Base-by-base conservation (phyloP, 1,140 invertebrate species). In the Venustaconcha ellipsiformis region DNA sequence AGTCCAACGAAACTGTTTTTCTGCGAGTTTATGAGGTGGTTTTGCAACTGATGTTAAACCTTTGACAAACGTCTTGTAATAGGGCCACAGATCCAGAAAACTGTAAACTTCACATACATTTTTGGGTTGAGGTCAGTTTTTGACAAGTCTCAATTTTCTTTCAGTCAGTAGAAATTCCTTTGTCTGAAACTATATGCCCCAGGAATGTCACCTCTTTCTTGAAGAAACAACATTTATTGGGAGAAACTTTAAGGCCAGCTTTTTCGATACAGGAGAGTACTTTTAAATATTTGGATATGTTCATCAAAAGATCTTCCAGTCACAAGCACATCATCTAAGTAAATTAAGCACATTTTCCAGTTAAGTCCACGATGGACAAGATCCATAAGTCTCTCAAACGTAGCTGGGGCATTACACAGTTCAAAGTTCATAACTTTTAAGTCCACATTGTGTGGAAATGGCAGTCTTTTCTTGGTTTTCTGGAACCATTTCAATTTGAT, bases 371-470 rank as follows among this genome's bases (percentile, higher is more conserved):
- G 56, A 26, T 2, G 8, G 18, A 67, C 30, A 5, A 37, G 30
- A 2, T 37, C 30, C 30, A 37, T 37, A 5, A 6, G 70, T 57
- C 14, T 78, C 73, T 55, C 72, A 72, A 23, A 60, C 56, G n/a
- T n/a, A n/a, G n/a, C n/a, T n/a, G n/a, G n/a, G n/a, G n/a, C n/a
- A n/a, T n/a, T n/a, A n/a, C 37, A 66, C 2, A 84, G 65, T 13
- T 79, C 76, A 73, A 85, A 84, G 63, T 78, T 78, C 74, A 83
- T 72, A 13, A 72, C 70, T 59, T 18, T 62, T 63, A 26, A 77
- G n/a, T 14, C 70, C 75, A n/a, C 57, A 14, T n/a, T 30, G 23
- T 3, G 30, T 37, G 30, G 30, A 2, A 37, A 37, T 2, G 5
- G 30, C 30, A 37, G 30, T 37, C 2, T 37, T 37, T 37, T 2